These are phyloP conservation scores for Hydrochoerus hydrochaeris DNA, from an alignment of 2,113 vertebrate species.

Conservation along the genomic window DNA sequence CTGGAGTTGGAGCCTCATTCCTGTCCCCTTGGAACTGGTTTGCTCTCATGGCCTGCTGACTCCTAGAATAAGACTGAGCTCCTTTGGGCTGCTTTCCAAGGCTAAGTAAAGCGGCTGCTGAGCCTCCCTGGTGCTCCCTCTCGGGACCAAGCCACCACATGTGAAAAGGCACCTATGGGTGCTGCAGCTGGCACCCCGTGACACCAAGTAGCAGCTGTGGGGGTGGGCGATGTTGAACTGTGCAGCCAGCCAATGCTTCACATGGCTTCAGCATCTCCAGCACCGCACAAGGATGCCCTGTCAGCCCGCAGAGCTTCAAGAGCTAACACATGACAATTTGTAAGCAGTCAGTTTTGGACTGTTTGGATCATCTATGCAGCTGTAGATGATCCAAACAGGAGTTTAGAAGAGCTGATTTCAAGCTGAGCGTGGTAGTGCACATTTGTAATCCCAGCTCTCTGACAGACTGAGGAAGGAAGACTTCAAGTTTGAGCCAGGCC, in stretches of 20 bases:
- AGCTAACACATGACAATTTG: neutral
- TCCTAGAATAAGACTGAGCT: neutral
- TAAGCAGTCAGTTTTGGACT: neutral
- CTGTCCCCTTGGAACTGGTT: neutral
- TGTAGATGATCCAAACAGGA: neutral
- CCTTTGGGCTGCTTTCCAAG: neutral
- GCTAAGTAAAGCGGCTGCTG: neutral
- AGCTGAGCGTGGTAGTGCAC: neutral
- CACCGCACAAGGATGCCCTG: fast-evolving
- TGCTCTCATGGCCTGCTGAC: neutral
- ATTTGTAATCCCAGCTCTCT: neutral
- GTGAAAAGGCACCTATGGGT: neutral
- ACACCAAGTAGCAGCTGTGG: neutral
- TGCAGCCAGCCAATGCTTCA: neutral
- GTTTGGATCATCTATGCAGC: neutral
- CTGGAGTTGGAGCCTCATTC: neutral
- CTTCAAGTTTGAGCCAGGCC: neutral
- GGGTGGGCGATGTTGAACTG: neutral
- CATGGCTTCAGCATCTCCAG: neutral
- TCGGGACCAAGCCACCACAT: neutral
- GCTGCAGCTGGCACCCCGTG: neutral
- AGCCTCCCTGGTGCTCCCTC: neutral
- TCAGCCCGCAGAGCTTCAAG: neutral
- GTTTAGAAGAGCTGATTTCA: neutral
- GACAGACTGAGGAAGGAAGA: neutral